Conservation (phyloP, 2,797 vertebrate genomes). For the Pseudomugil tenellus region DNA sequence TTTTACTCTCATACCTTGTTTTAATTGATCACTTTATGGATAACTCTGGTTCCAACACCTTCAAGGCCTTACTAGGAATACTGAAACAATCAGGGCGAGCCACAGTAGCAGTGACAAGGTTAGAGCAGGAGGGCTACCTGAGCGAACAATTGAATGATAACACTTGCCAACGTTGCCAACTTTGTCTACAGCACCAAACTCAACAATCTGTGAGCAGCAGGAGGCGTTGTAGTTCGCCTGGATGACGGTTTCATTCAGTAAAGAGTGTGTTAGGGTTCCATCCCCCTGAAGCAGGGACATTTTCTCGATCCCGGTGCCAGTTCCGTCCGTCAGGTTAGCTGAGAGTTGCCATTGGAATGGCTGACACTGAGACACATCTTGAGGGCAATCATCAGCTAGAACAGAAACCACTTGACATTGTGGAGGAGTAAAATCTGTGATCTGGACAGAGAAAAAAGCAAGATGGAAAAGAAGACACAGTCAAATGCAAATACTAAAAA, state of each 20-base stretch:
- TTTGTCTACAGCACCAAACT: conserved; percentile 74
- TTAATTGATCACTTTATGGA: neutral
- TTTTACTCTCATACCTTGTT: neutral
- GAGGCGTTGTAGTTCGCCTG: conserved; percentile 68
- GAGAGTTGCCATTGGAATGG: conserved; percentile 65
- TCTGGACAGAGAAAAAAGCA: conserved; percentile 53
- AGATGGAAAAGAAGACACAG: too few species aligned
- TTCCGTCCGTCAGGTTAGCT: conserved; percentile 74
- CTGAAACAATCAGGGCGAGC: conserved; percentile 59
- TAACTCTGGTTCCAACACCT: neutral
- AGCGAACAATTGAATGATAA: conserved; percentile 62
- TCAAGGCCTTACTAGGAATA: conserved; percentile 28
- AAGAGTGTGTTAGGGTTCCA: conserved; percentile 54
- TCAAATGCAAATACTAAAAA: too few species aligned
- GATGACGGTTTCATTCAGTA: conserved; percentile 6
- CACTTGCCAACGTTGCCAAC: conserved; percentile 79
- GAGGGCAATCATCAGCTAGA: conserved; percentile 49
- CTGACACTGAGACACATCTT: conserved; percentile 59
- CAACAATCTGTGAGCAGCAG: conserved; percentile 77
- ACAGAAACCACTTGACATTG: conserved; percentile 56
- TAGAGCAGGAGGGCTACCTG: conserved; percentile 35
- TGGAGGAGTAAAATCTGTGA: conserved; percentile 76
- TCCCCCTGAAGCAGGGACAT: conserved; percentile 59
- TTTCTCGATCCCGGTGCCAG: conserved; percentile 70
- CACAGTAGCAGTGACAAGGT: conserved; percentile 60